Conservation (phyloP, 2,888 invertebrate genomes). For the Octodonta nipae region DNA sequence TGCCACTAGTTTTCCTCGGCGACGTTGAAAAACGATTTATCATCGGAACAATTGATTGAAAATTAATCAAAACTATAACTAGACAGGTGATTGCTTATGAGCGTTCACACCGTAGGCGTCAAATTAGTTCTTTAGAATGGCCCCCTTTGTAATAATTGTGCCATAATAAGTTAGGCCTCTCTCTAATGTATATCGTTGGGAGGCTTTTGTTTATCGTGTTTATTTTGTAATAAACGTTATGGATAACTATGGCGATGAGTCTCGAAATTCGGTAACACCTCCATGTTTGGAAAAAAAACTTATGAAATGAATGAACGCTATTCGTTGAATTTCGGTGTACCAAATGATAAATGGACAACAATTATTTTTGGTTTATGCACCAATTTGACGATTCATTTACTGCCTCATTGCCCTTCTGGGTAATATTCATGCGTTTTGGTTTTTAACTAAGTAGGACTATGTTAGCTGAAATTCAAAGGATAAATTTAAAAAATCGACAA, state of each 20-base stretch:
- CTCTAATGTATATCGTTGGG: conserved; percentile 10
- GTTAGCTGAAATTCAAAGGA: no score
- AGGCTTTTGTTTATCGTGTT: conserved; percentile 15
- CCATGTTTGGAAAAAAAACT: no score
- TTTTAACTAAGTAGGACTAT: no score
- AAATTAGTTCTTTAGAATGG: conserved; percentile 33
- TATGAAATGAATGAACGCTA: no score
- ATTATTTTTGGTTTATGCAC: no score
- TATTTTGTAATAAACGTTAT: conserved; percentile 9
- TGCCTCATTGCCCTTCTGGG: no score
- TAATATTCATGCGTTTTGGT: no score
- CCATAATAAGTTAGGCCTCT: conserved; percentile 14
- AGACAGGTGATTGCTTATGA: conserved; percentile 38
- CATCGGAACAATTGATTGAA: conserved; percentile 37
- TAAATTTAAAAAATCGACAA: no score
- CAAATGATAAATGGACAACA: no score
- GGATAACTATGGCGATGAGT: conserved; percentile 1
- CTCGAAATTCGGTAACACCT: no score
- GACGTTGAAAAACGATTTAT: conserved; percentile 35
- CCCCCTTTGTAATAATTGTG: conserved; percentile 22
- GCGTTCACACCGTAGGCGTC: conserved; percentile 36
- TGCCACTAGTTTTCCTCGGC: conserved; percentile 24
- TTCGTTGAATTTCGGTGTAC: no score
- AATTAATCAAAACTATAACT: conserved; percentile 39
- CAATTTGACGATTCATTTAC: no score